Evolutionary conservation across 2,113 vertebrate species (phyloP).

Genomic region (Scophthalmus maximus): DNA sequence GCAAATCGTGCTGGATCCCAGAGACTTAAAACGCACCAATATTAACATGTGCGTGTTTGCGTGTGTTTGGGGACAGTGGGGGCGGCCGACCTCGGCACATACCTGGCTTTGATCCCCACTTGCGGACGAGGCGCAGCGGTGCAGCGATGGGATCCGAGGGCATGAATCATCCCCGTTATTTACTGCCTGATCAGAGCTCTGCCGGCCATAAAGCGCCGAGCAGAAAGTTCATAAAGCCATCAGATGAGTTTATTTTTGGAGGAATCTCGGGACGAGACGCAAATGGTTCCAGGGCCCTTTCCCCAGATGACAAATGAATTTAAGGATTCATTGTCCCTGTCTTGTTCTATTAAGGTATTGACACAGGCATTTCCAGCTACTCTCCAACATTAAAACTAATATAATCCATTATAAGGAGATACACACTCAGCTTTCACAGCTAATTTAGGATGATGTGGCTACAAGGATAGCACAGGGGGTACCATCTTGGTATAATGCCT

Average conservation of each 20-base stretch:
- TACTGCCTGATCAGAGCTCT: constrained; percentile 38
- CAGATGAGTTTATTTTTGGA: constrained; percentile 40
- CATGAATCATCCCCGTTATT: constrained; percentile 62
- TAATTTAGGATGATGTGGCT: not conserved
- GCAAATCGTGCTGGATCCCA: constrained; percentile 16
- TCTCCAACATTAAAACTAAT: not conserved
- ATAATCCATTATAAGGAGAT: not conserved
- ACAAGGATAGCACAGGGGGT: not conserved
- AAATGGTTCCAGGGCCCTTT: constrained; percentile 28
- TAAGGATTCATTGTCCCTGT: constrained; percentile 15
- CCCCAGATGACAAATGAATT: constrained; percentile 22
- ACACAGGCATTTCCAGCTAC: not conserved
- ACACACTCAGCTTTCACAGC: too few relatives aligned
- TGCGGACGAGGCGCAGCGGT: constrained; percentile 22
- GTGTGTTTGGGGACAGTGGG: constrained; percentile 2
- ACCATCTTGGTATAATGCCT: not conserved
- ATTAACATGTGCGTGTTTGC: constrained; percentile 15
- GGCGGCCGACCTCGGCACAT: constrained; percentile 29
- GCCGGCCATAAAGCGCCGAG: constrained; percentile 25
- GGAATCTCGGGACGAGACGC: constrained; percentile 8
- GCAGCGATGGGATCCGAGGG: constrained; percentile 13
- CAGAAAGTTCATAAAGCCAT: constrained; percentile 52
- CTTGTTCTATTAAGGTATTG: constrained; percentile 14
- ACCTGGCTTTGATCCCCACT: constrained; percentile 52
- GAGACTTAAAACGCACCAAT: constrained; percentile 26